Evolutionary conservation across 2,113 vertebrate genomes (phyloP), one percentile per base, ranked within the genome.

Genomic region (Phaethon lepturus): DNA sequence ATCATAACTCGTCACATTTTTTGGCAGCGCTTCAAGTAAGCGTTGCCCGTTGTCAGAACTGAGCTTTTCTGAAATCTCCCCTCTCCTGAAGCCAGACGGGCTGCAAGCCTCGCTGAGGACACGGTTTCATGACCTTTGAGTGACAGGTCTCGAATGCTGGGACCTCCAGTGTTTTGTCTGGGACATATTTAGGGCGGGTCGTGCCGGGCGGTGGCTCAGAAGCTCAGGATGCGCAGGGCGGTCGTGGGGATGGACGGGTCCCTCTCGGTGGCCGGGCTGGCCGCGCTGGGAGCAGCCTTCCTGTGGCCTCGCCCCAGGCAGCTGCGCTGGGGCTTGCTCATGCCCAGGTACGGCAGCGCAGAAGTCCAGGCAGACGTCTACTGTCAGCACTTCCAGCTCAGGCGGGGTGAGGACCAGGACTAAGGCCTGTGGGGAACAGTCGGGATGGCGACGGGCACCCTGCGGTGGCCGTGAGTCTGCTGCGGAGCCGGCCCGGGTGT

Each of bases 201-300:
- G 24, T 33, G 60, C 16, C 0, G 0, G 10, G 11, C 17, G 25
- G 23, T 56, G 53, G 47, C 49, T 83, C 47, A 18, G 71, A n/a
- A 95, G 68, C 26, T 58, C 47, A 8, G 14, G 0, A 2, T 19
- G 47, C n/a, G 19, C 17, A 31, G 42, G 75, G 49, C 38, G 35
- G 24, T 6, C 1, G 0, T 47, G 63, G 35, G 35, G 23, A 67
- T 38, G 38, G 38, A 38, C 5, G 3, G 60, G 38, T 69, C 11
- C 50, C 53, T 49, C 49, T 53, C 7, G 1, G 55, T 58, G 64
- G 18, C 52, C 3, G 5, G 25, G 64, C 45, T 18, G 23, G 19
- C 50, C 25, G 33, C 2, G 1, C 91, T 53, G 38, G 50, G 19
- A 78, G n/a, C 17, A 59, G 28, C 52, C 52, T 35, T 72, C 38